Percentiles rank a stretch among this genome's conserved stretches.
Evolutionary conservation across 2,888 invertebrate genomes (phyloP).

Genomic region (Rhogogaster chlorosoma): DNA sequence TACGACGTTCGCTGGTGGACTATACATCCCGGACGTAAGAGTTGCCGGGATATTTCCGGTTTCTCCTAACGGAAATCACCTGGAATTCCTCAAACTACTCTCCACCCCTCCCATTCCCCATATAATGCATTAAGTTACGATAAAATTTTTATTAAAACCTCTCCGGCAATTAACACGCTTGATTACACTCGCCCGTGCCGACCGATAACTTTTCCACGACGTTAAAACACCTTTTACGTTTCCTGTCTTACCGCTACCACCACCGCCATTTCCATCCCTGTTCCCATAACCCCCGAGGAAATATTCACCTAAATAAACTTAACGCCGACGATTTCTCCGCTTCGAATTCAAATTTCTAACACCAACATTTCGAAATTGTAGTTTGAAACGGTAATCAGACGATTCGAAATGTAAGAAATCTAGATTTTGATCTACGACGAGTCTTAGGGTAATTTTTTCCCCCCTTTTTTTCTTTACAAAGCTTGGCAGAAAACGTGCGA

Average conservation of each 20-base stretch:
- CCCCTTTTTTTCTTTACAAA: too few species aligned
- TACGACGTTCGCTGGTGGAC: neutral
- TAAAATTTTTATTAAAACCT: constrained; percentile 3
- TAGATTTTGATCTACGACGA: too few species aligned
- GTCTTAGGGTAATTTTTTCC: too few species aligned
- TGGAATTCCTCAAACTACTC: neutral
- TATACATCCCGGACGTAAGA: neutral
- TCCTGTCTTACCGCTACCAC: neutral
- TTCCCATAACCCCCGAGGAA: neutral
- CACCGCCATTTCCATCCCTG: neutral
- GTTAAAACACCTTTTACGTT: neutral
- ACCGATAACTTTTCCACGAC: neutral
- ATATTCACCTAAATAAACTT: neutral
- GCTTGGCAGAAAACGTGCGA: too few species aligned
- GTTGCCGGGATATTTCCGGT: constrained; percentile 23
- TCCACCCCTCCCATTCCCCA: too few species aligned
- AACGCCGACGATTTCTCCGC: neutral
- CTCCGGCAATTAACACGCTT: constrained; percentile 39
- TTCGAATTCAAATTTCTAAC: neutral
- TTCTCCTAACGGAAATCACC: neutral
- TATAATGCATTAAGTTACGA: neutral
- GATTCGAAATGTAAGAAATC: too few species aligned
- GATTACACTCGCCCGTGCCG: neutral
- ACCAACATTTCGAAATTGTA: neutral
- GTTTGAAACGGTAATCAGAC: neutral